Percentiles rank a stretch among this genome's conserved stretches.
Conservation (phyloP, 2,113 vertebrate genomes). For the Lethenteron camtschaticum region DNA sequence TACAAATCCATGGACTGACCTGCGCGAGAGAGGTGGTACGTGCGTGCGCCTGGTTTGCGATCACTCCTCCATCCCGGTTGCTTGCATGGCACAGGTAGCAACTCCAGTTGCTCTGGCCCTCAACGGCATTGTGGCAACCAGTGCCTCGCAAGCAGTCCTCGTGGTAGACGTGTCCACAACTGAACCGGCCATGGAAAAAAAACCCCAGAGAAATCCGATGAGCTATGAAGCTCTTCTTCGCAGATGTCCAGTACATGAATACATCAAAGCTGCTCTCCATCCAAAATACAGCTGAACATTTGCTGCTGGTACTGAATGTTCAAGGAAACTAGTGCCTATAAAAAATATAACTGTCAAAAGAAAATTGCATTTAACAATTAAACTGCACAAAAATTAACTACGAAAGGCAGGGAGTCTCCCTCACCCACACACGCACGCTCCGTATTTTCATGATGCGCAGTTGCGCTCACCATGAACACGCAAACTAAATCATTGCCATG, state of each 20-base stretch:
- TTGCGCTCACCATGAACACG: too few relatives aligned
- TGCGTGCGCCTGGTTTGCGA: constrained; percentile 20
- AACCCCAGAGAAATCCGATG: constrained; percentile 1
- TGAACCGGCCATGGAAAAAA: constrained; percentile 16
- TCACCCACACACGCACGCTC: too few relatives aligned
- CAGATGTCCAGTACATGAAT: constrained; percentile 2
- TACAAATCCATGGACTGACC: constrained; percentile 22
- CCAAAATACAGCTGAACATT: not conserved
- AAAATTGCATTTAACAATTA: not conserved
- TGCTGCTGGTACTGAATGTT: not conserved
- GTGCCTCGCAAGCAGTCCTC: constrained; percentile 67
- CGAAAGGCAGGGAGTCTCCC: too few relatives aligned
- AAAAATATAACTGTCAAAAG: not conserved
- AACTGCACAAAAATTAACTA: not conserved
- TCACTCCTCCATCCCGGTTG: constrained; percentile 33
- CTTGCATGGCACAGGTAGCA: constrained; percentile 73
- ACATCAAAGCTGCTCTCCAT: not conserved
- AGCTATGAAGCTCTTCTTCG: not conserved
- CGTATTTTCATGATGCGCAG: too few relatives aligned
- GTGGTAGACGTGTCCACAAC: constrained; percentile 89
- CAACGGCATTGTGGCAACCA: constrained; percentile 24
- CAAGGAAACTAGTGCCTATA: not conserved
- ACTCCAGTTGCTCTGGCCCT: constrained; percentile 40
- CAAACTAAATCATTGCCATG: not conserved
- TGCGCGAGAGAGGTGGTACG: constrained; percentile 34